These are phyloP conservation scores for Nothobranchius furzeri DNA, from an alignment of 2,113 vertebrate species.

Conservation along the genomic window DNA sequence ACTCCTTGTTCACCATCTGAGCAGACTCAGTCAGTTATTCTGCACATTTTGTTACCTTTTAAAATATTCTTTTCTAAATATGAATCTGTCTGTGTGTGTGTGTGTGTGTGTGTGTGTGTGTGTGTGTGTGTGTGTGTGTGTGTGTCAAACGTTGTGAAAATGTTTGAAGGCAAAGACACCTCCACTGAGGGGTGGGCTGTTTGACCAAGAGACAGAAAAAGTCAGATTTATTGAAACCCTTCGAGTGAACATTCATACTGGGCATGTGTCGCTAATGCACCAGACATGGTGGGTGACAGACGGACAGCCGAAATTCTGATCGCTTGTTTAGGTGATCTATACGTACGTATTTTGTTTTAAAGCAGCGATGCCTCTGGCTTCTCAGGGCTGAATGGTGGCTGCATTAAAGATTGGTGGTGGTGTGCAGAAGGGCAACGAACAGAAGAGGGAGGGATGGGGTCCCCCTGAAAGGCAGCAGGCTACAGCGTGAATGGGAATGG, in stretches of 20 bases:
- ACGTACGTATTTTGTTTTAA: slow-evolving; percentile 27
- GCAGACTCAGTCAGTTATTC: slow-evolving; percentile 36
- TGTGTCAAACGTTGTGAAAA: too few relatives aligned
- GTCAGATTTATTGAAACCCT: too few relatives aligned
- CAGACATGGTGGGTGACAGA: too few relatives aligned
- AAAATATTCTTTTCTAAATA: slow-evolving; percentile 28
- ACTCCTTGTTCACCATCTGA: slow-evolving; percentile 45
- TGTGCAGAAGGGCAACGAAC: slow-evolving; percentile 63
- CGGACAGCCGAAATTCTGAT: too few relatives aligned
- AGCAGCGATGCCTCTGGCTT: slow-evolving; percentile 74
- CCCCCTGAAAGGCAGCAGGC: slow-evolving; percentile 67
- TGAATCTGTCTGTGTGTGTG: slow-evolving; percentile 15
- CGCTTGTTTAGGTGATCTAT: too few relatives aligned
- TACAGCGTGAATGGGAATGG: slow-evolving; percentile 70
- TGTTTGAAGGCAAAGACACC: too few relatives aligned
- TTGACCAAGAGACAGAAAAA: too few relatives aligned
- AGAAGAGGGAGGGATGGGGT: slow-evolving; percentile 58
- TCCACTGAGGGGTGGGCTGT: too few relatives aligned
- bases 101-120: not conserved
- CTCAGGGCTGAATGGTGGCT: slow-evolving; percentile 81
- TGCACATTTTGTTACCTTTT: slow-evolving; percentile 63
- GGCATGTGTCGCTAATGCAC: too few relatives aligned
- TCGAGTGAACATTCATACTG: too few relatives aligned
- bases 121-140: slow-evolving; percentile 12
- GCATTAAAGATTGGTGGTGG: slow-evolving; percentile 75